Base-by-base conservation (phyloP, 2,797 vertebrate species). In the Setipinna tenuifilis region DNA sequence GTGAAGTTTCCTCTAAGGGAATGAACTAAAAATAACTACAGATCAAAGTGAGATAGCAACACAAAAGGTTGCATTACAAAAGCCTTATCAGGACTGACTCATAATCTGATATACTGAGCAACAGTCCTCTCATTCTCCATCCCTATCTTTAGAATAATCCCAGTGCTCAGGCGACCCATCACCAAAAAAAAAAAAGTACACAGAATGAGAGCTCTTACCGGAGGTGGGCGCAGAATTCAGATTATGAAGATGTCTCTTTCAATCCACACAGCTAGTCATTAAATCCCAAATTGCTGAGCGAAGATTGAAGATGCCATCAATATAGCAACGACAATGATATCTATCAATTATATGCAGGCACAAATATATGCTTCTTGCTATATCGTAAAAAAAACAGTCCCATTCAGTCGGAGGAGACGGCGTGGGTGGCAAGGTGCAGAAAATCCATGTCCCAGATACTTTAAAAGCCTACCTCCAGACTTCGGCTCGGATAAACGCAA, bases 201-300 rank as follows among this genome's bases (percentile, higher is more conserved):
- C 5, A 75, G 28, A 75, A 75, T 17, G 14, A 35, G 54, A 86
- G 68, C 86, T 85, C 95, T 95, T 95, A 96, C 95, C 95, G 86
- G 90, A 89, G 90, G 89, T 88, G 91, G 88, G 89, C n/a, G 85
- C 59, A 75, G 46, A 83, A 31, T 83, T 86, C 75, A 82, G 91
- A 92, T 93, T 90, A 91, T 90, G 87, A 91, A 91, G 94, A 81
- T 71, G 88, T 88, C 88, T 91, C 90, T 89, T 92, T 94, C 93
- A 91, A 95, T 94, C 93, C 94, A 93, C 89, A 23, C 65, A 85
- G 82, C 86, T 89, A 89, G 92, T 93, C 89, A 92, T 95, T 95
- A 95, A 95, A 96, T 96, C 95, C 95, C 96, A 94, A 94, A 93
- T 92, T 93, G 83, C 88, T 86, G 89, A 87, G 88, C 89, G 90